Evolutionary conservation across 2,888 invertebrate genomes (phyloP), one percentile per base, ranked within the genome.

Genomic region (Pollenia angustigena): DNA sequence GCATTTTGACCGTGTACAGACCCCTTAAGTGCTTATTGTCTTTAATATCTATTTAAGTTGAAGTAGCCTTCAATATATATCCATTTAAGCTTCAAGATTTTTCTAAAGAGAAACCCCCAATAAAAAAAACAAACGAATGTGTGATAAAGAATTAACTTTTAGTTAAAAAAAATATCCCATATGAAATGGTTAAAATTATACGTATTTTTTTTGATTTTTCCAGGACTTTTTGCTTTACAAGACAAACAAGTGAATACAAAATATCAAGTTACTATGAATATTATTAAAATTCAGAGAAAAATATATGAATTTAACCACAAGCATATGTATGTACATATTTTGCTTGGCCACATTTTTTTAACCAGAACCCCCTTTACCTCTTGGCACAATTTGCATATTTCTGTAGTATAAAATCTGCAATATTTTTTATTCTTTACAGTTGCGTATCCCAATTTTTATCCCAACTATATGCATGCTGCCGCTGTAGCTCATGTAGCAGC

Each of bases 401-500:
- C 18, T 50, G 50, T 50, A 1, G 32, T 12, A 52, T 6, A 8
- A 40, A 11, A 46, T 76, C 50, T 18, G n/a, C 40, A 50, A 16
- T 62, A 68, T 66, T 52, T 32, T 46, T 60, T 58, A 50, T 48
- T 83, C 12, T 14, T 71, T 78, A 44, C 93, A 95, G 95, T 96
- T 92, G 96, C 96, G 58, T 96, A 96, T 91, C 96, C 96, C 48
- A 95, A 95, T 87, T 94, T 96, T 68, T 96, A 96, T 91, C 96
- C 96, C 12, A 94, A 95, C 83, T 96, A 95, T 92, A 95, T 97
- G 90, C 95, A 95, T 88, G 96, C 97, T 60, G 95, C 97, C 85
- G 96, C 96, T n/a, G 95, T 96, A 54, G 96, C 96, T n/a, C 96
- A 96, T 68, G 95, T 96, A 10, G 96, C 97, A 4, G 95, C 95